Evolutionary conservation across 2,797 vertebrate genomes (phyloP), one percentile per base, ranked within the genome.

Genomic region (Sphenodon punctatus): DNA sequence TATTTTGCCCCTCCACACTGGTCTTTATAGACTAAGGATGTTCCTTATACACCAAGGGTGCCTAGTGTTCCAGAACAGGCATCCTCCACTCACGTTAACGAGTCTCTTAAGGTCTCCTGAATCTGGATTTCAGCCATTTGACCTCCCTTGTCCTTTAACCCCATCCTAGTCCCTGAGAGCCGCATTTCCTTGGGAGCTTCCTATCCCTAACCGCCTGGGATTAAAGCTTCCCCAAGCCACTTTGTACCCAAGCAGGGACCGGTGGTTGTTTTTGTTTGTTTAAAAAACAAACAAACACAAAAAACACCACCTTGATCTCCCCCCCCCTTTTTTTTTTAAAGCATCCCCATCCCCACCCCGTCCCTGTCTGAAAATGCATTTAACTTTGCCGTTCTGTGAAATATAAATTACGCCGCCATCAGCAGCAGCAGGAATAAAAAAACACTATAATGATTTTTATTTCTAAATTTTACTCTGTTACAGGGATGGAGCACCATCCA

Each of bases 401-500:
- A 58, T 34, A 23, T 64, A 63, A 59, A 53, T 51, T 53, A 55
- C 69, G 43, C 59, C n/a, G 10, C 69, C 64, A 67, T 20, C 68
- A 82, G n/a, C 58, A 59, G 53, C 66, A 78, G 34, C 75, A 49
- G 4, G 16, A 20, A 70, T 63, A 67, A 51, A 55, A 75, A 30
- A 63, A 67, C 60, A 38, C 68, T 73, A 70, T 64, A 77, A 81
- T 88, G 75, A 88, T 90, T 60, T 56, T 64, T 87, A 63, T 85
- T 82, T 88, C 65, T 70, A 64, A 89, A 84, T 85, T 86, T 88
- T 90, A 66, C 88, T 94, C 87, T 92, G 64, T 93, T 90, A 68
- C 88, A 93, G 92, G 91, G 91, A 89, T 93, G 89, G 91, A 91
- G 75, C 86, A 84, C 82, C 89, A 93, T 91, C 90, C 92, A 88